A percentile compares a stretch with the other conserved stretches of the same genome.
Evolutionary conservation across 2,797 vertebrate species (phyloP).

Genomic region (Chelmon rostratus): DNA sequence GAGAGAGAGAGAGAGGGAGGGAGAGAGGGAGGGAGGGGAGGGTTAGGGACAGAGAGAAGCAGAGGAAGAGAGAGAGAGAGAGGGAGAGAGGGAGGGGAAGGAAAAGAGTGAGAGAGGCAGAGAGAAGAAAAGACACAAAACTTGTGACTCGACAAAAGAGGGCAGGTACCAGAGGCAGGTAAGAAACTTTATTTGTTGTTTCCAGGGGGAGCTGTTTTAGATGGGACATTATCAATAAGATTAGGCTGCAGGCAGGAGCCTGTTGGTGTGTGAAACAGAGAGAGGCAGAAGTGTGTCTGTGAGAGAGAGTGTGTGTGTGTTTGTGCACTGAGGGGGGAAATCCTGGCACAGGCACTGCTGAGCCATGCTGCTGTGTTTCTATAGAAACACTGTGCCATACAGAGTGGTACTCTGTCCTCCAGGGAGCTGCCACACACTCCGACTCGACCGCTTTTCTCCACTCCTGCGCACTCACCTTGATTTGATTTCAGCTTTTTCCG

Average conservation of each 20-base stretch:
- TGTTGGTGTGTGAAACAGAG: constrained; percentile 33
- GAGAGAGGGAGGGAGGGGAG: constrained; percentile 52
- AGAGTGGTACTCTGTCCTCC: constrained; percentile 59
- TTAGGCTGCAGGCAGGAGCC: constrained; percentile 18
- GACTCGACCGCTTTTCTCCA: constrained; percentile 17
- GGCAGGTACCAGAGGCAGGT: constrained; percentile 87
- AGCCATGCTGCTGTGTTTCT: constrained; percentile 74
- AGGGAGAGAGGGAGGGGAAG: constrained; percentile 58
- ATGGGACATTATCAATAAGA: constrained; percentile 25
- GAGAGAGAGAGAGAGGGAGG: constrained; percentile 26
- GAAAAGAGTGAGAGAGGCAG: constrained; percentile 64
- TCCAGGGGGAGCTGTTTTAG: constrained; percentile 19
- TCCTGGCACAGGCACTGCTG: constrained; percentile 56
- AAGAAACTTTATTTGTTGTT: constrained; percentile 73
- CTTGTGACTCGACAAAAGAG: constrained; percentile 81
- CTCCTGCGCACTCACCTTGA: constrained; percentile 31
- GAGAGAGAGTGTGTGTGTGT: constrained; percentile 21
- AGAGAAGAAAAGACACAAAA: constrained; percentile 77
- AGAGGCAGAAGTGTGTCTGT: constrained; percentile 11
- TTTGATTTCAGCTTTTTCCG: constrained; percentile 27
- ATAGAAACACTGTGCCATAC: constrained; percentile 71
- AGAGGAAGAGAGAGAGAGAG: constrained; percentile 62
- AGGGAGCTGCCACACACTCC: constrained; percentile 15
- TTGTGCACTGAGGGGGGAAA: constrained; percentile 26
- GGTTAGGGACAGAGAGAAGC: constrained; percentile 52